Evolutionary conservation across 1,140 invertebrate species (phyloP).

Genomic region (Euura saliciscinereae): DNA sequence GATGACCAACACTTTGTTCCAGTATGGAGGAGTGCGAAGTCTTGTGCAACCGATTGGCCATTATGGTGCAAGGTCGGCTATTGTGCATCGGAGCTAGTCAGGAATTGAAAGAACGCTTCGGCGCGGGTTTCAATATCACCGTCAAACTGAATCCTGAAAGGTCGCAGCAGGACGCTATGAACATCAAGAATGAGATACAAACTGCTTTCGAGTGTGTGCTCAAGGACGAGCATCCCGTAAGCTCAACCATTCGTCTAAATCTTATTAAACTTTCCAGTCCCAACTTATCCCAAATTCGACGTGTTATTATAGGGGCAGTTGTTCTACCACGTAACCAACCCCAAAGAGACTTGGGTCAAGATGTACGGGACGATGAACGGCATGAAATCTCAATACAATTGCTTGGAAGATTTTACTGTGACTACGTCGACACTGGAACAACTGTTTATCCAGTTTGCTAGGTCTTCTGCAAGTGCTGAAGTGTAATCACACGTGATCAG

Average conservation of each 20-base stretch:
- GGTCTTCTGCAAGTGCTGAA: too few relatives aligned
- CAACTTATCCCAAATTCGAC: not conserved
- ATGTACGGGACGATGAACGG: conserved; percentile 53
- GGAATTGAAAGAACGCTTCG: conserved; percentile 68
- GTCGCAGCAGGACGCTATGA: conserved; percentile 29
- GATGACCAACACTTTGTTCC: conserved; percentile 29
- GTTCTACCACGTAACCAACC: conserved; percentile 51
- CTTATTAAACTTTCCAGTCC: not conserved
- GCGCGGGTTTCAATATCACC: conserved; percentile 60
- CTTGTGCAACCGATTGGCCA: conserved; percentile 81
- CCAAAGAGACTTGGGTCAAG: conserved; percentile 47
- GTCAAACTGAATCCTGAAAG: conserved; percentile 33
- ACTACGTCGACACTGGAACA: conserved; percentile 56
- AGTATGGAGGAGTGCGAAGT: conserved; percentile 94
- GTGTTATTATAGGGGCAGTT: conserved; percentile 44
- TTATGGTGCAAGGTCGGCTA: conserved; percentile 87
- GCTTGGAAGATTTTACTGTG: conserved; percentile 55
- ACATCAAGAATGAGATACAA: conserved; percentile 47
- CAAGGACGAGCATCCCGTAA: conserved; percentile 51
- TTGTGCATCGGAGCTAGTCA: conserved; percentile 74
- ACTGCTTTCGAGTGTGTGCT: conserved; percentile 45
- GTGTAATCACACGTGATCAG: too few relatives aligned
- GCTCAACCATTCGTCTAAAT: conserved; percentile 7
- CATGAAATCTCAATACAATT: conserved; percentile 44
- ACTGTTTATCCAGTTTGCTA: conserved; percentile 55